phyloP scores from a whole-genome alignment of 2,888 invertebrate genomes.

The Dryobotodes eremita region DNA sequence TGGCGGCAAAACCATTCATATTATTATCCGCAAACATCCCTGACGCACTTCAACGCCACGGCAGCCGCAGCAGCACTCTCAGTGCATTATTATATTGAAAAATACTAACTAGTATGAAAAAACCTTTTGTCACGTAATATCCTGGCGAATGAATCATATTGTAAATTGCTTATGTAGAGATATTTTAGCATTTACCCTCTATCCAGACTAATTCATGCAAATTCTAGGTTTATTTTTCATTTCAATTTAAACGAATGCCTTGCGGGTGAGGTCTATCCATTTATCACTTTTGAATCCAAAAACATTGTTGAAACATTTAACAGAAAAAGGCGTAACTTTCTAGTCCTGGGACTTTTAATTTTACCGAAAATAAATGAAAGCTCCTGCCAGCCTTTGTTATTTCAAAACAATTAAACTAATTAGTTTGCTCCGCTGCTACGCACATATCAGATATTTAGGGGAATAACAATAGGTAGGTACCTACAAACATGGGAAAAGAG shows the following conservation, averaged over 20 bases:
- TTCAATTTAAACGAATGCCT: slow-evolving; percentile 27
- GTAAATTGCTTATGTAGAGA: neutral
- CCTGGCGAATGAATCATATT: neutral
- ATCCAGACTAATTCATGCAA: neutral
- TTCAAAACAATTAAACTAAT: slow-evolving; percentile 18
- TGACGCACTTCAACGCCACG: too few relatives aligned
- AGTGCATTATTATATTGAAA: too few relatives aligned
- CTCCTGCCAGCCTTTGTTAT: slow-evolving; percentile 14
- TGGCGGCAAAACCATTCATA: too few relatives aligned
- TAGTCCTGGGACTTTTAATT: slow-evolving; percentile 28
- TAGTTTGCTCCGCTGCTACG: neutral
- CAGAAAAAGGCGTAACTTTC: slow-evolving; percentile 50
- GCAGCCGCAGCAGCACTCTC: too few relatives aligned
- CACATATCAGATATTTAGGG: neutral
- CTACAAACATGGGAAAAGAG: neutral
- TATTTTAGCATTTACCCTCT: neutral
- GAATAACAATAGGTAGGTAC: neutral
- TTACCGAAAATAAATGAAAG: slow-evolving; percentile 33
- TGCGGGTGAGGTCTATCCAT: slow-evolving; percentile 31
- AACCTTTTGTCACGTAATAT: neutral
- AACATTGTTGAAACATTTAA: slow-evolving; percentile 41
- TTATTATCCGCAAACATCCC: too few relatives aligned
- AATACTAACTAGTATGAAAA: neutral
- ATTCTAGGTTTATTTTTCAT: slow-evolving; percentile 4
- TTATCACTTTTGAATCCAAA: slow-evolving; percentile 55